These are phyloP conservation scores for Cosmia trapezina DNA, from an alignment of 2,888 invertebrate genomes.

Conservation along the genomic window DNA sequence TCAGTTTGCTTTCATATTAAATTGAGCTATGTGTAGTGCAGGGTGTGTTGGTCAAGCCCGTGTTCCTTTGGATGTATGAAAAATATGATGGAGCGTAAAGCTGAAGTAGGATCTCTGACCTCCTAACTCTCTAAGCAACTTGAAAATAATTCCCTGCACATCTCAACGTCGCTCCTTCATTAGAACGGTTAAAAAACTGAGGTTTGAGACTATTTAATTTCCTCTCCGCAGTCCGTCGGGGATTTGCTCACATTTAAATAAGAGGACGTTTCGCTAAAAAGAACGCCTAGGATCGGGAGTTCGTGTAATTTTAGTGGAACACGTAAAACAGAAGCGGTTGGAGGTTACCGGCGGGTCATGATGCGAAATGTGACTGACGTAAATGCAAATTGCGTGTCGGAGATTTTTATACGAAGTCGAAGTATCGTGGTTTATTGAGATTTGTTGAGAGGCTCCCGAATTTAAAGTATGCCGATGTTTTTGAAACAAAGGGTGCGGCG, in stretches of 20 bases:
- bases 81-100: neutral
- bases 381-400: slow-evolving; percentile 58
- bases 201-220: slow-evolving; percentile 59
- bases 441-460: slow-evolving; percentile 27
- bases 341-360: slow-evolving; percentile 40
- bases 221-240: slow-evolving; percentile 49
- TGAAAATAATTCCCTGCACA: slow-evolving; percentile 23
- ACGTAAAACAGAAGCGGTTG: slow-evolving; percentile 48
- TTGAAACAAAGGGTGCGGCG: neutral
- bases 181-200: slow-evolving; percentile 38
- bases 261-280: slow-evolving; percentile 58
- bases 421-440: slow-evolving; percentile 45
- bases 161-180: slow-evolving; percentile 19
- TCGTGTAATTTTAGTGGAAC: slow-evolving; percentile 62
- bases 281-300: slow-evolving; percentile 60
- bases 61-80: slow-evolving; percentile 9
- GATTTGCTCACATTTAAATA: slow-evolving; percentile 69
- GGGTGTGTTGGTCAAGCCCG: neutral
- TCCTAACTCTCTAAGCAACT: slow-evolving; percentile 1
- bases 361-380: slow-evolving; percentile 51
- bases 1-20: slow-evolving; percentile 27
- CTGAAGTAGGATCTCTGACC: neutral
- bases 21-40: slow-evolving; percentile 25
- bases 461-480: slow-evolving; percentile 25
- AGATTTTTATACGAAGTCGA: slow-evolving; percentile 41